Percentiles rank a stretch among this genome's conserved stretches.
Conservation (phyloP, 2,113 vertebrate species). For the Micronycteris hirsuta region DNA sequence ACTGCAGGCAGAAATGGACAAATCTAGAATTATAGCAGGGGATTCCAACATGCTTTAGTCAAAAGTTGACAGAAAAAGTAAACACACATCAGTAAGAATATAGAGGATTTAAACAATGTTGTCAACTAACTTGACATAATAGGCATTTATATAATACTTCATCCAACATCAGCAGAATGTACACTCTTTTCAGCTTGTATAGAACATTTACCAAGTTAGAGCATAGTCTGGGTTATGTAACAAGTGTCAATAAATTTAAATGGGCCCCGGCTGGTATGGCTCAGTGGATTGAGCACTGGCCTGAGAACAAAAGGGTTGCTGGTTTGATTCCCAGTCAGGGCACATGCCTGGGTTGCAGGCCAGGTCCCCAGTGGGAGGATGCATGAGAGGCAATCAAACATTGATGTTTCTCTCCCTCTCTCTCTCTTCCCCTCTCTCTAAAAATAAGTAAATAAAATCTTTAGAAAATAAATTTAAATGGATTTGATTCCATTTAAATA, state of each 20-base stretch:
- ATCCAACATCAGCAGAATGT: background rate
- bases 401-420: no score
- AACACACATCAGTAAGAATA: background rate
- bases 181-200: background rate
- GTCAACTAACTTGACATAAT: background rate
- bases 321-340: no score
- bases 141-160: background rate
- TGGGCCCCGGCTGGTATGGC: no score
- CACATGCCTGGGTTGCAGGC: no score
- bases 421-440: no score
- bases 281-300: no score
- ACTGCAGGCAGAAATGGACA: background rate
- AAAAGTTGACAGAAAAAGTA: background rate
- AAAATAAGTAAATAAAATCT: no score
- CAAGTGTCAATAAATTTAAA: background rate
- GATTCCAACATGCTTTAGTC: background rate
- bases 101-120: background rate
- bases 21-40: background rate
- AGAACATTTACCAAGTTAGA: background rate
- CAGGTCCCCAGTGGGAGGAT: no score
- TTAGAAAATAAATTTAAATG: background rate
- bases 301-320: no score
- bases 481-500: background rate
- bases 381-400: no score
- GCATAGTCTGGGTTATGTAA: background rate